Evolutionary conservation across 2,888 invertebrate genomes (phyloP), one percentile per base, ranked within the genome.

Genomic region (Ganaspis brasiliensis): DNA sequence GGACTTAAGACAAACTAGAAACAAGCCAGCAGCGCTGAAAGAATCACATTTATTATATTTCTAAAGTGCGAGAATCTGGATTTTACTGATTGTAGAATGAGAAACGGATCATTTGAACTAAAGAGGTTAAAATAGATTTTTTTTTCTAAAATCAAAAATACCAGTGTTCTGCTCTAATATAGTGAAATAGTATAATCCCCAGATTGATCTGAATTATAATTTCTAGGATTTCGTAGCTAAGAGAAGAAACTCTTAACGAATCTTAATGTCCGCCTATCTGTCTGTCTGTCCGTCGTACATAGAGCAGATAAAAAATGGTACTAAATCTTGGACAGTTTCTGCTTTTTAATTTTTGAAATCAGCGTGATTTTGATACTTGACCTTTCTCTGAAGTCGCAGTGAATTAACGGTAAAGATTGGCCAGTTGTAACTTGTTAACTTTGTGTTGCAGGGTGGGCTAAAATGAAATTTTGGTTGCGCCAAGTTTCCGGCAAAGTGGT

Each of bases 41-140:
- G 87, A 85, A 86, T 86, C 87, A 85, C 83, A 85, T 87, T 87
- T 85, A n/a, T n/a, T n/a, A 49, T 49, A 84, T 85, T 86, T 86
- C 75, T 75, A 74, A 80, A 77, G 78, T 71, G 67, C 77, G 70
- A 67, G 57, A 24, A 12, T 9, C 37, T 73, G 79, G 79, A 83
- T 84, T 84, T 82, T 79, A 74, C 76, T 79, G 80, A 73, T 72
- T 77, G 83, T 84, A 75, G 75, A 83, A 83, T 80, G 85, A 83
- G 84, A 78, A 83, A 82, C 85, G 82, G 83, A 85, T 85, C 81
- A 84, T 84, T n/a, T n/a, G n/a, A n/a, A n/a, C n/a, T n/a, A n/a
- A n/a, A n/a, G n/a, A n/a, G n/a, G n/a, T n/a, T n/a, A n/a, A n/a
- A n/a, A n/a, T n/a, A n/a, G n/a, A n/a, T n/a, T n/a, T n/a, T n/a